These are phyloP conservation scores for Sweltsa coloradensis DNA, from an alignment of 1,140 invertebrate genomes.

Conservation along the genomic window DNA sequence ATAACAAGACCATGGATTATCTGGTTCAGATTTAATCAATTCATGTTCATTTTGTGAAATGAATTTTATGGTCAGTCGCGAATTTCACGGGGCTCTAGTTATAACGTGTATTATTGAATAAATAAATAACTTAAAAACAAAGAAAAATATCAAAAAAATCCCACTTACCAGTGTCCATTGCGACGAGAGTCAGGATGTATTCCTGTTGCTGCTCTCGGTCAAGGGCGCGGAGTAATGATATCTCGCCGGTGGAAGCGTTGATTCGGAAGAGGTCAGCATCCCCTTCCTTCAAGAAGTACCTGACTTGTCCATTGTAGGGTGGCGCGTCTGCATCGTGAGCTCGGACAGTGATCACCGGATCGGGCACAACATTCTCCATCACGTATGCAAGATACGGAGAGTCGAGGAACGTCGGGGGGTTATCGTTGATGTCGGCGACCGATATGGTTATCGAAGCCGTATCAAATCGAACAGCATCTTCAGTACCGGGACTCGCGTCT, in stretches of 20 bases:
- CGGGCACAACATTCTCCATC: constrained; percentile 79
- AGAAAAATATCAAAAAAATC: too few relatives aligned
- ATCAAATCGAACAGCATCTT: constrained; percentile 41
- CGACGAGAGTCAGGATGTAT: constrained; percentile 72
- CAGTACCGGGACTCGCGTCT: neutral
- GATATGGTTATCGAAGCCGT: constrained; percentile 47
- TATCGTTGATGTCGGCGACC: constrained; percentile 90
- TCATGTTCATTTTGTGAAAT: too few relatives aligned
- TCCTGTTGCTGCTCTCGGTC: constrained; percentile 73
- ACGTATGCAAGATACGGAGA: constrained; percentile 84
- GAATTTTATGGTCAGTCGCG: too few relatives aligned
- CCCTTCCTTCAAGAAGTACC: constrained; percentile 86
- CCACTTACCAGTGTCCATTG: constrained; percentile 84
- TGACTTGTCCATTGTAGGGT: constrained; percentile 75
- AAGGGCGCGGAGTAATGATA: constrained; percentile 63
- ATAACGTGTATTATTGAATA: too few relatives aligned
- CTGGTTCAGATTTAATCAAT: too few relatives aligned
- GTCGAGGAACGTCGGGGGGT: constrained; percentile 79
- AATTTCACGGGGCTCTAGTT: too few relatives aligned
- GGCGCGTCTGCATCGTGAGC: constrained; percentile 85
- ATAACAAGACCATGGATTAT: too few relatives aligned
- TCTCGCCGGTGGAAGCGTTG: constrained; percentile 78
- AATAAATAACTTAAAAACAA: too few relatives aligned
- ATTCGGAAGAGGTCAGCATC: constrained; percentile 78
- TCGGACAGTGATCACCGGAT: constrained; percentile 58